Evolutionary conservation across 1,140 invertebrate genomes (phyloP), one percentile per base, ranked within the genome.

Genomic region (Papilio xuthus): DNA sequence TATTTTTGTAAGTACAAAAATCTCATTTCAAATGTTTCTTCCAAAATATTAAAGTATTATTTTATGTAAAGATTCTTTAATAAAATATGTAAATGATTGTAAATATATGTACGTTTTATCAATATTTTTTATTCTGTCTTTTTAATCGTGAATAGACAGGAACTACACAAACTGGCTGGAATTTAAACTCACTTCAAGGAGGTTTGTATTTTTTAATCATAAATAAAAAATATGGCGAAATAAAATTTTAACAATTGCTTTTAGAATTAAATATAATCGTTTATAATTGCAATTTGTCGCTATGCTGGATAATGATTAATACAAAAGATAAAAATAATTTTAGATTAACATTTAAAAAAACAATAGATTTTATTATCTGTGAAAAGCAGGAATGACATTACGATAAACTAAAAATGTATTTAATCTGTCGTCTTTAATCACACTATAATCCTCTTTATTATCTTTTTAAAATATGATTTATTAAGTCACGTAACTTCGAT

Each of bases 21-120:
- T 18, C 13, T 47, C 15, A 13, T 47, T 15, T 47, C 44, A 53
- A 20, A 53, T n/a, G 8, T 53, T 20, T 53, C 50, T 9, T 53
- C 50, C n/a, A 0, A 53, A n/a, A 53, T 53, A 70, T 15, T n/a
- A 88, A 87, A 90, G 89, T 92, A 90, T 90, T 90, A 90, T 89
- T 89, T 89, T 88, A 84, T 89, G 83, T 89, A 88, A 86, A 86
- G 13, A 83, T 32, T n/a, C 71, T 82, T 79, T 75, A 85, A 83
- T 82, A 84, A 86, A 83, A 79, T 67, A 77, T 83, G 81, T 82
- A 84, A 84, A 85, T 87, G 80, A 84, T 75, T 79, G 72, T 76
- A 70, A 37, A 70, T 20, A 70, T 53, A 72, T 79, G 2, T 76
- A 80, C 69, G 20, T 80, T 81, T 84, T 82, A 81, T 80, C 80